These are phyloP conservation scores for Enhydra lutris DNA, from an alignment of 2,113 vertebrate species.

Conservation along the genomic window DNA sequence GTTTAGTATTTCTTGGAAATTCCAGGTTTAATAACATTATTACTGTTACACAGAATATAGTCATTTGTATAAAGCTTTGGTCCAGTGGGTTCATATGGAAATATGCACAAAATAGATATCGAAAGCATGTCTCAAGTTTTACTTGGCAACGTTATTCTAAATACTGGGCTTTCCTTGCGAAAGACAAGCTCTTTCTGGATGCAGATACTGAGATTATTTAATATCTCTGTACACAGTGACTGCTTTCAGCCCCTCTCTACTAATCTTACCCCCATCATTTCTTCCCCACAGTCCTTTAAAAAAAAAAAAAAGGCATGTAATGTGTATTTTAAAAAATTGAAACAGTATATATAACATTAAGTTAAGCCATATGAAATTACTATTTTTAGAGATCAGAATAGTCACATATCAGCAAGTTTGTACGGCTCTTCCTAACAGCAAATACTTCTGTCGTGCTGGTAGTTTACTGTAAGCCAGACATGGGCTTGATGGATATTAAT, in stretches of 20 bases:
- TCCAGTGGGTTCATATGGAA: conserved; percentile 40
- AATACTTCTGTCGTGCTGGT: background rate
- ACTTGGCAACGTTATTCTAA: conserved; percentile 41
- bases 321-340: background rate
- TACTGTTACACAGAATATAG: conserved; percentile 46
- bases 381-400: background rate
- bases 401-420: background rate
- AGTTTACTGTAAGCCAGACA: background rate
- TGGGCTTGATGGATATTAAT: background rate
- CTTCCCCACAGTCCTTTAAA: background rate
- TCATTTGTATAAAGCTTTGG: conserved; percentile 50
- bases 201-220: background rate
- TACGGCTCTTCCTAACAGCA: background rate
- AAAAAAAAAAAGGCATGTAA: background rate
- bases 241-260: background rate
- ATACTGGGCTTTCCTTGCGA: background rate
- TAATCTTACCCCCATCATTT: background rate
- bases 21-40: conserved; percentile 52
- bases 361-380: background rate
- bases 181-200: background rate
- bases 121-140: conserved; percentile 14
- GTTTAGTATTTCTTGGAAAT: conserved; percentile 68
- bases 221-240: background rate
- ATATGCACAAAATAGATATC: conserved; percentile 43
- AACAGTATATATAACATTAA: background rate